These are phyloP conservation scores for Eupeodes corollae DNA, from an alignment of 1,140 invertebrate species.

Conservation along the genomic window DNA sequence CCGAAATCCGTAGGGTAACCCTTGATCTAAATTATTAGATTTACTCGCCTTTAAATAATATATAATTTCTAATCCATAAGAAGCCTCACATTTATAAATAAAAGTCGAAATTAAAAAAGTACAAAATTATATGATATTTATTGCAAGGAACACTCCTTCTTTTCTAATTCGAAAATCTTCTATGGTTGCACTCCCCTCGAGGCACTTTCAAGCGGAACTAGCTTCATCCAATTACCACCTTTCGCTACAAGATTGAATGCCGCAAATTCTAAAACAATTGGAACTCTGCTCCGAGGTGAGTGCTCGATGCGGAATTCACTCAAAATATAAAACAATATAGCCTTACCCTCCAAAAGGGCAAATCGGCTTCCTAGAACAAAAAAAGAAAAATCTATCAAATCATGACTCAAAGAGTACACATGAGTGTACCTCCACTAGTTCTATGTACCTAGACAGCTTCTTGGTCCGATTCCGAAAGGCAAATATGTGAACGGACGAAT, in stretches of 20 bases:
- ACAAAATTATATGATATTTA: too few relatives aligned
- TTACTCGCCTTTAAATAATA: too few relatives aligned
- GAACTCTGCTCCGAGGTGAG: constrained; percentile 4
- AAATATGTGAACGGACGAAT: constrained; percentile 19
- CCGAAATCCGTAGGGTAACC: too few relatives aligned
- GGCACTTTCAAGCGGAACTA: constrained; percentile 1
- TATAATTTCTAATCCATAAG: too few relatives aligned
- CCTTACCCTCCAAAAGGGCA: constrained; percentile 47
- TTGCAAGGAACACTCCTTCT: too few relatives aligned
- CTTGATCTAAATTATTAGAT: too few relatives aligned
- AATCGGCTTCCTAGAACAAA: constrained; percentile 38
- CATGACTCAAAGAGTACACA: too few relatives aligned
- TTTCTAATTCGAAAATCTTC: background rate
- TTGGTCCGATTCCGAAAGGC: constrained; percentile 35
- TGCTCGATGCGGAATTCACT: constrained; percentile 7
- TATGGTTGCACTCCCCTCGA: background rate
- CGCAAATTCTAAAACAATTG: background rate
- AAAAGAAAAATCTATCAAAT: too few relatives aligned
- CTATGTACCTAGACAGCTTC: constrained; percentile 31
- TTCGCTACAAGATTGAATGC: background rate
- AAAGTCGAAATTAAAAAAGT: too few relatives aligned
- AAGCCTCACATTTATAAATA: too few relatives aligned
- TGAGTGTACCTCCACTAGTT: too few relatives aligned
- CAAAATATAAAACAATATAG: constrained; percentile 35
- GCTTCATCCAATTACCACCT: constrained; percentile 5